Conservation (phyloP, 2,888 invertebrate genomes). For the Pollenia angustigena region DNA sequence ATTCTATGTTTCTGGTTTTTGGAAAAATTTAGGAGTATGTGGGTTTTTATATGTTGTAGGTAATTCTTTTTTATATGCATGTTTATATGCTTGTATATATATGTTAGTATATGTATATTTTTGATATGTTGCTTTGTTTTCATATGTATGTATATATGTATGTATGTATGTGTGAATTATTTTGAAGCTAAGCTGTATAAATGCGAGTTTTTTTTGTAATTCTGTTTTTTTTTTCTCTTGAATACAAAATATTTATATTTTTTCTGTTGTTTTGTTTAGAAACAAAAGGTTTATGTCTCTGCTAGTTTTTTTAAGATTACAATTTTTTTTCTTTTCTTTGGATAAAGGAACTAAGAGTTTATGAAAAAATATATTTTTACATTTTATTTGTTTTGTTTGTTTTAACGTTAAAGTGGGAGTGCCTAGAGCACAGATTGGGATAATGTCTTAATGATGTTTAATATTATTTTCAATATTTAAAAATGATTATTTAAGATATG, state of each 20-base stretch:
- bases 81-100: conserved; percentile 3
- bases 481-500: not conserved
- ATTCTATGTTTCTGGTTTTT: not conserved
- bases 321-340: conserved; percentile 46
- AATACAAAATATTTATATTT: conserved; percentile 41
- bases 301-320: conserved; percentile 54
- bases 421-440: not conserved
- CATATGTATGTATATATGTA: conserved; percentile 18
- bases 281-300: conserved; percentile 32
- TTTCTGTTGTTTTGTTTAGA: conserved; percentile 44
- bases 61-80: not conserved
- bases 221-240: conserved; percentile 11
- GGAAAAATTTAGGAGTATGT: conserved; percentile 1
- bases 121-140: conserved; percentile 27
- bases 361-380: conserved; percentile 57
- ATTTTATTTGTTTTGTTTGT: conserved; percentile 11
- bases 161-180: conserved; percentile 43
- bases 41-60: not conserved
- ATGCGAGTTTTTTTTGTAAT: conserved; percentile 65
- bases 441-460: not conserved
- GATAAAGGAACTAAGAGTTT: conserved; percentile 70
- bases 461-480: too few relatives aligned
- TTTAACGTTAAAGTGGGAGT: conserved; percentile 36
- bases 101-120: not conserved
- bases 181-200: conserved; percentile 66